These are phyloP conservation scores for Centropus unirufus DNA, from an alignment of 2,113 vertebrate species.

Conservation along the genomic window DNA sequence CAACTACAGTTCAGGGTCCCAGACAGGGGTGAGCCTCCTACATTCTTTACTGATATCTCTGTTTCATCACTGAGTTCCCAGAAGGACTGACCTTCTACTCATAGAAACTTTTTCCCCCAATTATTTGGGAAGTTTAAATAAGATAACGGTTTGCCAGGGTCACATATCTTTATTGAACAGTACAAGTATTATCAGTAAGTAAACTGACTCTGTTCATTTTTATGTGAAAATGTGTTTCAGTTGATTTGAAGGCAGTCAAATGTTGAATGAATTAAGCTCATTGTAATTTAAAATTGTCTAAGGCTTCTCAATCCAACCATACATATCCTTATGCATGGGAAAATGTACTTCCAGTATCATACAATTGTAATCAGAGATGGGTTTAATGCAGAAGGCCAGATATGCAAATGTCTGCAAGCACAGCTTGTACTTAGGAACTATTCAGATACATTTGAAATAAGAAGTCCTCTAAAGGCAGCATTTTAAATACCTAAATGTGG, in stretches of 20 bases:
- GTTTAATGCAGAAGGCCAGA: neutral
- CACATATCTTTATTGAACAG: neutral
- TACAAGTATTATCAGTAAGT: neutral
- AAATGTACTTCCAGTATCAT: neutral
- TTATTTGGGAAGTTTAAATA: neutral
- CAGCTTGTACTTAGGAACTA: neutral
- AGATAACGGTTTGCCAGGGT: neutral
- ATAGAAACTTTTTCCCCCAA: neutral
- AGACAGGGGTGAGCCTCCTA: constrained; percentile 65
- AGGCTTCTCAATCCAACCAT: neutral
- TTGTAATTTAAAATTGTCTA: neutral
- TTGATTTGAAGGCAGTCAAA: neutral
- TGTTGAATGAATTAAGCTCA: neutral
- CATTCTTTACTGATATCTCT: neutral
- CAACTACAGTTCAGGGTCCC: constrained; percentile 80
- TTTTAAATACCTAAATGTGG: neutral
- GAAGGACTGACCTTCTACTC: neutral
- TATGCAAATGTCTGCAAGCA: neutral
- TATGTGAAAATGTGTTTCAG: neutral
- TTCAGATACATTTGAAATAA: neutral
- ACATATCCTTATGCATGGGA: neutral
- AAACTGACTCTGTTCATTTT: neutral
- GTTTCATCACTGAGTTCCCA: neutral
- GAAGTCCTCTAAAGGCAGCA: neutral
- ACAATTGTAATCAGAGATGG: neutral